Evolutionary conservation across 1,140 invertebrate genomes (phyloP).

Genomic region (Eciton burchellii): DNA sequence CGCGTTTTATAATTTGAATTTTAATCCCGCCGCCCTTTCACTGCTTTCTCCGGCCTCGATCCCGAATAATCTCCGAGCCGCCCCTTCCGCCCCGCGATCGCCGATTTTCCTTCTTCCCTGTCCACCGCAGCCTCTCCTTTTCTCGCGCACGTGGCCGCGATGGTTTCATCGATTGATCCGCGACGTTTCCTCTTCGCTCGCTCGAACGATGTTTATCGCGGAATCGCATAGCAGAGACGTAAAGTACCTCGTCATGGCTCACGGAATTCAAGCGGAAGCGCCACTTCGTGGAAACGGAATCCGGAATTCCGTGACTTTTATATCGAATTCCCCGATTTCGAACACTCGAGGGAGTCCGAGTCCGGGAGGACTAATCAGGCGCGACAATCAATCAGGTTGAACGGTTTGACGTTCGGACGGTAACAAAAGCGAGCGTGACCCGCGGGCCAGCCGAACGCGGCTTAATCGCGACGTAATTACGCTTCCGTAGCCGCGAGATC

Average conservation of each 20-base stretch:
- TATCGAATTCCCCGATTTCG: no score
- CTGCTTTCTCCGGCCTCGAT: conserved; percentile 57
- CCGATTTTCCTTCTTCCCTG: conserved; percentile 3
- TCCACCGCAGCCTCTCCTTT: no score
- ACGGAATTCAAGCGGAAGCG: no score
- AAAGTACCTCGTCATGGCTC: not conserved
- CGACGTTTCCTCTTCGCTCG: not conserved
- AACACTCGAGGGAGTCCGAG: no score
- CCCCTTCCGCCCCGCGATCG: conserved; percentile 10
- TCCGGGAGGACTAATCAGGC: no score
- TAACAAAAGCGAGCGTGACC: not conserved
- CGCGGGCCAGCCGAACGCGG: not conserved
- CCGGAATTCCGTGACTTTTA: no score
- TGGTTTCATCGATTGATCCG: not conserved
- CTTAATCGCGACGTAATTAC: conserved; percentile 50
- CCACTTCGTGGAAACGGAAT: no score
- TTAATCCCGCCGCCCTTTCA: conserved; percentile 51
- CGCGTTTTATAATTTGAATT: conserved; percentile 59
- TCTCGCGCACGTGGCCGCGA: not conserved
- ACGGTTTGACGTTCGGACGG: not conserved
- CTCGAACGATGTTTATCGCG: not conserved
- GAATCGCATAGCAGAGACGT: not conserved
- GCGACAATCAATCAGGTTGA: not conserved
- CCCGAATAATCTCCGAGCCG: conserved; percentile 36
- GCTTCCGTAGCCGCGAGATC: conserved; percentile 15